phyloP scores from a whole-genome alignment of 2,888 invertebrate species.

The Barypeithes pellucidus region DNA sequence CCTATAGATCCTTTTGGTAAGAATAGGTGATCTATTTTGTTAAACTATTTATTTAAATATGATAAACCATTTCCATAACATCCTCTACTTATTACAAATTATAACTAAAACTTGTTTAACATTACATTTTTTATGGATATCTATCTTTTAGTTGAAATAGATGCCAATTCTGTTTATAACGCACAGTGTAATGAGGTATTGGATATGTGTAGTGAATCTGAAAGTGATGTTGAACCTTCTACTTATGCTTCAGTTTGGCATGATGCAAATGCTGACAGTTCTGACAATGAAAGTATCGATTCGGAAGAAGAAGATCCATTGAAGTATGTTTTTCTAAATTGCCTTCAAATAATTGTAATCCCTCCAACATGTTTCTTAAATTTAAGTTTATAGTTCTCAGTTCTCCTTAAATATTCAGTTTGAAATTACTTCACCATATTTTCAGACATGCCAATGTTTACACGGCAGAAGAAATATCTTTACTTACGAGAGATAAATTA shows the following conservation, averaged over 20 bases:
- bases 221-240: conserved; percentile 81
- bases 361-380: too few relatives aligned
- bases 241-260: conserved; percentile 77
- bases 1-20: conserved; percentile 77
- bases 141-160: conserved; percentile 71
- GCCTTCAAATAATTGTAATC: too few relatives aligned
- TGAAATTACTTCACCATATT: conserved; percentile 20
- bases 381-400: too few relatives aligned
- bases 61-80: too few relatives aligned
- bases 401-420: too few relatives aligned
- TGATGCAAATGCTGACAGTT: conserved; percentile 79
- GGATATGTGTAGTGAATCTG: conserved; percentile 83
- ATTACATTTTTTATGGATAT: too few relatives aligned
- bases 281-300: conserved; percentile 85
- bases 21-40: conserved; percentile 51
- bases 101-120: too few relatives aligned
- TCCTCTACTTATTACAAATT: too few relatives aligned
- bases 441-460: conserved; percentile 89
- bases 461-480: conserved; percentile 90
- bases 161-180: conserved; percentile 71
- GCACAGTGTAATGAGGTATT: conserved; percentile 75
- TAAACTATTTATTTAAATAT: too few relatives aligned
- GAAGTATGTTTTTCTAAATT: too few relatives aligned
- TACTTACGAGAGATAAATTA: conserved; percentile 83
- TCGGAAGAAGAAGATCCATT: conserved; percentile 84